Base-by-base conservation (phyloP, 2,797 vertebrate species). In the Erpetoichthys calabaricus region DNA sequence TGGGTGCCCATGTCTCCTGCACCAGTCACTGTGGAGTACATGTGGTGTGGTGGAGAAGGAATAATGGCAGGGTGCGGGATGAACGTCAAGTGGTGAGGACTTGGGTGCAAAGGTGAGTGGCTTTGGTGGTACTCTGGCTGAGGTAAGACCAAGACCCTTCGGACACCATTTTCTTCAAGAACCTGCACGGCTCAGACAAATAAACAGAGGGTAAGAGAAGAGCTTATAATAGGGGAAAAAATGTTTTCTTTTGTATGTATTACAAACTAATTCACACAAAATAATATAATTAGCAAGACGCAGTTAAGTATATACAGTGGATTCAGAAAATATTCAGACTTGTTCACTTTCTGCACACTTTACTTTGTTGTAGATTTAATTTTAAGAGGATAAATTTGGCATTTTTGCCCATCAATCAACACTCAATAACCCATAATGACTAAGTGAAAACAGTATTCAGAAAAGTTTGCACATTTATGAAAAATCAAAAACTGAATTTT, bases 91-190 rank as follows among this genome's bases (percentile, higher is more conserved):
- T 98, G 76, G 62, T 93, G 90, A 76, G 91, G 85, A 64, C 92
- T 91, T 67, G 90, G 89, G 71, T 94, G 94, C 64, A 97, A 83
- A 59, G 92, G 91, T 57, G 93, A 81, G 65, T 94, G 94, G 57
- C 89, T 85, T 66, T 89, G 89, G 52, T 91, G 91, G 76, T 92
- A 98, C 69, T 98, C 95, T 71, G 93, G 88, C 74, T 98, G 95
- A 73, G 95, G 95, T 82, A 97, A 89, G 73, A 98, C 94, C 85
- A 98, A 81, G 72, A 98, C 94, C 76, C 94, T 89, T 65, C 92
- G 89, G 73, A 98, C 91, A 68, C 94, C 93, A 50, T 94, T 98
- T 75, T 98, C 93, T 76, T 98, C 95, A 71, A 98, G 97, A 77
- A 98, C 92, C 95, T 98, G 66, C 25, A 65, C 54, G 61, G 43